Evolutionary conservation across 2,113 vertebrate genomes (phyloP).

Genomic region (Octodon degus): DNA sequence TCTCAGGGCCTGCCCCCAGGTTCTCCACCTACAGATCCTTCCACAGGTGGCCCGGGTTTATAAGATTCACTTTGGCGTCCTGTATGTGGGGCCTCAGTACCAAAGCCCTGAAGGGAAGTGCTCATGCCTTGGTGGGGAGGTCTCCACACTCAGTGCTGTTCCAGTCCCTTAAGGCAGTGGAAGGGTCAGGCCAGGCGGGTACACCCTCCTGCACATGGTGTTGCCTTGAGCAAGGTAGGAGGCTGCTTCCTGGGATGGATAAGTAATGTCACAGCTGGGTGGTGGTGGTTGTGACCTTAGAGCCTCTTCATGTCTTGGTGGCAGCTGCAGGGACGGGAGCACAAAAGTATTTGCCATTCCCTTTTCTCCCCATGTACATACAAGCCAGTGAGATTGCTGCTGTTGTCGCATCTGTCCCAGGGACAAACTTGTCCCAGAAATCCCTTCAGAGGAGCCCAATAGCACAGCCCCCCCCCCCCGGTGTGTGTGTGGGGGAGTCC

Average conservation of each 20-base stretch:
- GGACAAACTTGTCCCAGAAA: background rate
- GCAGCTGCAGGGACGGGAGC: conserved; percentile 77
- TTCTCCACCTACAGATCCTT: background rate
- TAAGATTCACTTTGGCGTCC: background rate
- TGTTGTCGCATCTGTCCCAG: background rate
- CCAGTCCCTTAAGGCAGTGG: background rate
- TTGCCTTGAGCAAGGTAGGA: conserved; percentile 65
- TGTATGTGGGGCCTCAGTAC: background rate
- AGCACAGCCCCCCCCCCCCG: too few relatives aligned
- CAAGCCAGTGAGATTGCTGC: background rate
- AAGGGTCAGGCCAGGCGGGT: background rate
- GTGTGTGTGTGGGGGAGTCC: too few relatives aligned
- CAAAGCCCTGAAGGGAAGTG: background rate
- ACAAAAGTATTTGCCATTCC: background rate
- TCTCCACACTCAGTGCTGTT: background rate
- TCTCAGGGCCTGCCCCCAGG: background rate
- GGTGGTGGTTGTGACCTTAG: conserved; percentile 64
- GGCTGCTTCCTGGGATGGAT: conserved; percentile 58
- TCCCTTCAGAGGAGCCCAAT: background rate
- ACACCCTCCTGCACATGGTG: conserved; percentile 20
- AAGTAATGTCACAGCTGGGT: conserved; percentile 36
- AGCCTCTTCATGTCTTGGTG: conserved; percentile 86
- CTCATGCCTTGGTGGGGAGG: background rate
- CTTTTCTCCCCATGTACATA: background rate
- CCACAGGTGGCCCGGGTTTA: background rate